Evolutionary conservation across 2,113 vertebrate genomes (phyloP).

Genomic region (Rousettus leschenaultii): DNA sequence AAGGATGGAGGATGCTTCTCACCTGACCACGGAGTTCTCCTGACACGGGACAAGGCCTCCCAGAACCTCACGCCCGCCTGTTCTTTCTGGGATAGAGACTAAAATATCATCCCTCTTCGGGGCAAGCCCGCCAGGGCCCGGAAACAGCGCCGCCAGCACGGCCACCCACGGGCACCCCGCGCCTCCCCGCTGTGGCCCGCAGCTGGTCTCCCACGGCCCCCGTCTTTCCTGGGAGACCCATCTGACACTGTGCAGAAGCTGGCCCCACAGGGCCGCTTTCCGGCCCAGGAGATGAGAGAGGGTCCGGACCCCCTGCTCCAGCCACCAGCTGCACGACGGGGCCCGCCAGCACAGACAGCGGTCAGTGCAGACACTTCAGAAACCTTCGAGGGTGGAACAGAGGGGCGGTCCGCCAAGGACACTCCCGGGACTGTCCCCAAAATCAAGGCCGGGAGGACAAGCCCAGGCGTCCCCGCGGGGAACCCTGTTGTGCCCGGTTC

Average conservation of each 20-base stretch:
- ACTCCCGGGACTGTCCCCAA: accelerated
- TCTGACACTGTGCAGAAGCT: not conserved
- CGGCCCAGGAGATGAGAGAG: not conserved
- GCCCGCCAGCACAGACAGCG: not conserved
- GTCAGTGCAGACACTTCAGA: not conserved
- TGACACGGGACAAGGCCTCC: not conserved
- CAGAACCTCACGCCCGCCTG: not conserved
- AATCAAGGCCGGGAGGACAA: not conserved
- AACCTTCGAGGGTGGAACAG: not conserved
- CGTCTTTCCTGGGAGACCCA: not conserved
- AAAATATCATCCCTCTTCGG: not conserved
- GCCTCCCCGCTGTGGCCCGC: too few species aligned
- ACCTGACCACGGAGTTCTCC: not conserved
- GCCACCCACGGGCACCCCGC: accelerated
- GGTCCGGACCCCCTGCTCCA: too few species aligned
- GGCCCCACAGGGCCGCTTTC: not conserved
- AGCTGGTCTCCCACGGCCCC: not conserved
- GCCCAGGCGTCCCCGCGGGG: not conserved
- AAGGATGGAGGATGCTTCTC: not conserved
- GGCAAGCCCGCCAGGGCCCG: not conserved
- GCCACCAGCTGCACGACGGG: not conserved
- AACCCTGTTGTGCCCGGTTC: accelerated
- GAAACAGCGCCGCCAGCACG: accelerated
- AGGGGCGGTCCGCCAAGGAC: too few species aligned
- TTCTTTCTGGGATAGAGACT: not conserved